These are phyloP conservation scores for Rhyzopertha dominica DNA, from an alignment of 1,140 invertebrate genomes.

Conservation along the genomic window DNA sequence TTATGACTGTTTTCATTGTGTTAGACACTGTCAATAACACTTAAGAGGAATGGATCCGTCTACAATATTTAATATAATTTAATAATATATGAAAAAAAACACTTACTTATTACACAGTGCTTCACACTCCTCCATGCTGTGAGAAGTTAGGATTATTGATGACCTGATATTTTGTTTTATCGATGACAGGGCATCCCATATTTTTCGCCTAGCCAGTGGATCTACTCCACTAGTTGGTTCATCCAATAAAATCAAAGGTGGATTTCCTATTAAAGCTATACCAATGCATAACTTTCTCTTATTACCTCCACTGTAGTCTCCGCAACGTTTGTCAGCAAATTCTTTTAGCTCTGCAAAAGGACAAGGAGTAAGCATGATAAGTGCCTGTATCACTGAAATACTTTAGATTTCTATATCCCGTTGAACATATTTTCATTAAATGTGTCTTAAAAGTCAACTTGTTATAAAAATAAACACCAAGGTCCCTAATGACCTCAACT, in stretches of 20 bases:
- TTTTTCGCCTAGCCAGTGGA: constrained; percentile 58
- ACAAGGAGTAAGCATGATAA: background rate
- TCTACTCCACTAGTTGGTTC: constrained; percentile 67
- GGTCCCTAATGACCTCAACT: too few species aligned
- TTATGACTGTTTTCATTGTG: background rate
- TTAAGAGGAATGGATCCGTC: too few species aligned
- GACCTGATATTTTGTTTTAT: constrained; percentile 47
- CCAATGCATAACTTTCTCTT: constrained; percentile 79
- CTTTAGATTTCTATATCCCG: too few species aligned
- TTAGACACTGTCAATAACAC: background rate
- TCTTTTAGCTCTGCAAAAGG: constrained; percentile 30
- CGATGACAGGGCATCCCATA: constrained; percentile 57
- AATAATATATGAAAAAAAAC: constrained; percentile 1
- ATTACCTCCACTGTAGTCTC: constrained; percentile 70
- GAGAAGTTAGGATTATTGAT: constrained; percentile 57
- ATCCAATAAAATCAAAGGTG: constrained; percentile 68
- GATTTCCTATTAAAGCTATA: constrained; percentile 72
- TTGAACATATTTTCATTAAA: too few species aligned
- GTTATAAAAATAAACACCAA: too few species aligned
- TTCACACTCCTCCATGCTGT: constrained; percentile 86
- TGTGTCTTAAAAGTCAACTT: too few species aligned
- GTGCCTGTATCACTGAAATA: too few species aligned
- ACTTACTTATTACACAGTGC: constrained; percentile 58
- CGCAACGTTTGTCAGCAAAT: constrained; percentile 48
- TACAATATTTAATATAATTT: background rate